Evolutionary conservation across 2,888 invertebrate species (phyloP), one percentile per base, ranked within the genome.

Genomic region (Archips xylosteana): DNA sequence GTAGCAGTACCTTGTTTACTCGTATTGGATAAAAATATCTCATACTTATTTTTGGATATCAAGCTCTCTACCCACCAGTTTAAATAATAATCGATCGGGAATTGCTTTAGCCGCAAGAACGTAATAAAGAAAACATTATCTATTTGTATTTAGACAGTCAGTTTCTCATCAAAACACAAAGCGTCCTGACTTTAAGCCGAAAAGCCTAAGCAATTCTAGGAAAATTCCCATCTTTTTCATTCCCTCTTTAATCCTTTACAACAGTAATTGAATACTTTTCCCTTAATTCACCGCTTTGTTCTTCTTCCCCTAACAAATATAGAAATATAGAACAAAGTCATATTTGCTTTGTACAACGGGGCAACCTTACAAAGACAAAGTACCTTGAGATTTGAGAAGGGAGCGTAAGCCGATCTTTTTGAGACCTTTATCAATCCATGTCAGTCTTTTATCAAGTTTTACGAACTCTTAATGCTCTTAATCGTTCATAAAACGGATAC

Each of bases 401-500:
- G 62, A 23, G 9, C 68, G 67, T 47, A 57, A 72, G 57, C 47
- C 57, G 68, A 73, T 73, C 63, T 60, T 69, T 64, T 47, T 69
- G 59, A 64, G 51, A 47, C 69, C 69, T 69, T 69, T 73, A 72
- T 72, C 72, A 72, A 72, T 62, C 67, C 9, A 73, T 13, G 69
- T 69, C 72, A 63, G 49, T 42, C 59, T 13, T 65, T 73, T 64
- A 72, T 72, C 15, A 34, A 45, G 57, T 59, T 64, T 39, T 32
- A 36, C 57, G 51, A 69, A 73, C 64, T 47, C 51, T 67, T 66
- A 63, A 64, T 73, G 32, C 10, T 42, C 34, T 36, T 73, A 73
- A 69, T 73, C 63, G 54, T 70, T 63, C 45, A 57, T 70, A 34
- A 57, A 57, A 57, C 57, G 32, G 32, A 57, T 57, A 68, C 45